Conservation (phyloP, 2,113 vertebrate species). For the Cheirogaleus medius region DNA sequence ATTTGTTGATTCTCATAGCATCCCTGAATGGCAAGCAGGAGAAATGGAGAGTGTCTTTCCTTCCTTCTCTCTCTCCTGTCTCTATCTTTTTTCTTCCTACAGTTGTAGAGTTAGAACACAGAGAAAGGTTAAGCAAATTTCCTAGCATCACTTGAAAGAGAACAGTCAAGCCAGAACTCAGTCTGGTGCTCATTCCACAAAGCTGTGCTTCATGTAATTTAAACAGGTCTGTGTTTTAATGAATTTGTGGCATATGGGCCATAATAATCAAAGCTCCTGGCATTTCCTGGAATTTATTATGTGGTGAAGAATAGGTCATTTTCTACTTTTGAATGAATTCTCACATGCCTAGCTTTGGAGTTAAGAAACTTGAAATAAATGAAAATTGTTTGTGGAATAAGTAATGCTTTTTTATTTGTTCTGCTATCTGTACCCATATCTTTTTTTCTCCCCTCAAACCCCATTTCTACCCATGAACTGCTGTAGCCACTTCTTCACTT, state of each 20-base stretch:
- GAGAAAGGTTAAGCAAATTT: constrained; percentile 46
- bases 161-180: constrained; percentile 44
- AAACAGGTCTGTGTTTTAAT: constrained; percentile 68
- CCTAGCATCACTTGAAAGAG: constrained; percentile 37
- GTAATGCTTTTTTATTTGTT: neutral
- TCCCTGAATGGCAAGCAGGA: neutral
- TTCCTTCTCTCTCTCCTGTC: neutral
- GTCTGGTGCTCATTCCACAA: constrained; percentile 57
- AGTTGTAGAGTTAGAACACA: constrained; percentile 23
- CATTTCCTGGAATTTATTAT: constrained; percentile 74
- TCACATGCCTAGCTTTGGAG: constrained; percentile 33
- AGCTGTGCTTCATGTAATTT: constrained; percentile 55
- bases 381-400: constrained; percentile 1
- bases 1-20: neutral
- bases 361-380: constrained; percentile 38
- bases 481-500: neutral
- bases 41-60: neutral
- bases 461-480: neutral
- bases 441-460: neutral
- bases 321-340: constrained; percentile 62
- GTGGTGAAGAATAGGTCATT: constrained; percentile 26
- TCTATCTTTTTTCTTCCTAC: neutral
- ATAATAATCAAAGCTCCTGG: constrained; percentile 66
- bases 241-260: constrained; percentile 46
- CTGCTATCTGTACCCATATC: neutral